Evolutionary conservation across 1,140 invertebrate species (phyloP).

Genomic region (Lordiphosa mommai): DNA sequence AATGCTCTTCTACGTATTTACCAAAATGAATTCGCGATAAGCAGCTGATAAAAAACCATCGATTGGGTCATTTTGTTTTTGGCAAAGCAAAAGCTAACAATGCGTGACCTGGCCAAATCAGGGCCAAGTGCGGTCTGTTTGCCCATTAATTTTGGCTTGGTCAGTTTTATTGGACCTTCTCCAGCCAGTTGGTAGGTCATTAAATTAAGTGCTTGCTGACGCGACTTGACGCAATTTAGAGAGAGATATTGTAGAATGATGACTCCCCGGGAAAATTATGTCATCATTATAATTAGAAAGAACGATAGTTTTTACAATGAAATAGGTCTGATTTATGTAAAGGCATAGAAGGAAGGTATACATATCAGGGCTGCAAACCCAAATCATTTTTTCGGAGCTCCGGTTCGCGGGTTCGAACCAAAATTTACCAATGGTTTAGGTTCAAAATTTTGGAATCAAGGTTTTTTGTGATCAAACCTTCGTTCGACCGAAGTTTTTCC

Average conservation of each 20-base stretch:
- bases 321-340: too few relatives aligned
- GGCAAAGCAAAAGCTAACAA: background rate
- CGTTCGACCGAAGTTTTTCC: too few relatives aligned
- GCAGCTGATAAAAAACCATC: slow-evolving; percentile 37
- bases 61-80: slow-evolving; percentile 32
- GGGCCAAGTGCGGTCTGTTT: slow-evolving; percentile 36
- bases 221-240: slow-evolving; percentile 4
- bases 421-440: too few relatives aligned
- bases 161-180: slow-evolving; percentile 19
- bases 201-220: slow-evolving; percentile 59
- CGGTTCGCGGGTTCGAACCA: too few relatives aligned
- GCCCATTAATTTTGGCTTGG: slow-evolving; percentile 34
- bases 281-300: too few relatives aligned
- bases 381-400: too few relatives aligned
- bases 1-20: slow-evolving; percentile 29
- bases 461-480: too few relatives aligned
- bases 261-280: too few relatives aligned
- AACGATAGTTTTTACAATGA: too few relatives aligned
- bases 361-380: too few relatives aligned
- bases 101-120: slow-evolving; percentile 68
- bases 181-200: slow-evolving; percentile 35
- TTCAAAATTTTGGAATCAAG: too few relatives aligned
- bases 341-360: too few relatives aligned
- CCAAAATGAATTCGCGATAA: slow-evolving; percentile 62
- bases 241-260: background rate